These are phyloP conservation scores for Hoplias malabaricus DNA, from an alignment of 2,113 vertebrate genomes.

Conservation along the genomic window DNA sequence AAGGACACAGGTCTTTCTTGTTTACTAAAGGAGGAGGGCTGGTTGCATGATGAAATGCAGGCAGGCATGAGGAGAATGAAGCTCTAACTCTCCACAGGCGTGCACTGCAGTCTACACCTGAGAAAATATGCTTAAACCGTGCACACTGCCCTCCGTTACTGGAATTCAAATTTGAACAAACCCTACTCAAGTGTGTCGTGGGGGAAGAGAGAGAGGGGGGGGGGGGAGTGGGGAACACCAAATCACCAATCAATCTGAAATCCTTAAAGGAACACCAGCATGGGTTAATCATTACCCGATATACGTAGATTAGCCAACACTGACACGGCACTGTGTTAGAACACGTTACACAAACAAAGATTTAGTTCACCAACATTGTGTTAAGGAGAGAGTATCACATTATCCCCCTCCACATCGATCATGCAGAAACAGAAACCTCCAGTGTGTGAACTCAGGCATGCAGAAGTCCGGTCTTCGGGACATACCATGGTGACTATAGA, in stretches of 20 bases:
- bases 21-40: not conserved
- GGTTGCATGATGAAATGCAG: not conserved
- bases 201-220: not conserved
- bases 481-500: slow-evolving; percentile 96
- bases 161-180: not conserved
- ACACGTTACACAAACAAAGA: slow-evolving; percentile 3
- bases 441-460: slow-evolving; percentile 47
- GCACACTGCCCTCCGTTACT: not conserved
- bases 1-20: not conserved
- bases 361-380: slow-evolving; percentile 27
- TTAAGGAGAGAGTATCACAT: slow-evolving; percentile 36
- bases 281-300: slow-evolving; percentile 7
- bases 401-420: slow-evolving; percentile 26
- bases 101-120: not conserved
- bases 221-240: not conserved
- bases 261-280: not conserved
- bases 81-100: not conserved
- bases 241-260: not conserved
- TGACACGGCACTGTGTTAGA: slow-evolving; percentile 28
- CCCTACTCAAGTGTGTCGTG: not conserved
- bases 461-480: slow-evolving; percentile 63
- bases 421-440: slow-evolving; percentile 54
- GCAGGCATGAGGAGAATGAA: not conserved
- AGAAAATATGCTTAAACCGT: not conserved
- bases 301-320: slow-evolving; percentile 23